Evolutionary conservation across 1,140 invertebrate species (phyloP).

Genomic region (Drosophila pseudoananassae): DNA sequence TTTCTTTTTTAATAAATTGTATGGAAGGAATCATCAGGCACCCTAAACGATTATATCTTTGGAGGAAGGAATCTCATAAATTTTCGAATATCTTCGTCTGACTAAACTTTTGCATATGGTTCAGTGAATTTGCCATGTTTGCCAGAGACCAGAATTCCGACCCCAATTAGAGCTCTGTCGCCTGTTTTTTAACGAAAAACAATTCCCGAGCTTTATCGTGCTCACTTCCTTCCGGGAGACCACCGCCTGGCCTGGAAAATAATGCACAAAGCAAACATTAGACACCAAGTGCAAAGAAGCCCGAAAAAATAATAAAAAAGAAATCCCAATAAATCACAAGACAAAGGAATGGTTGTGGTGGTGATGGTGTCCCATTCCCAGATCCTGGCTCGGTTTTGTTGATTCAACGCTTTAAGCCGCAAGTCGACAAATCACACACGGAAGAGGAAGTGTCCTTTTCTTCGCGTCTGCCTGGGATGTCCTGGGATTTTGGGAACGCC

Average conservation of each 20-base stretch:
- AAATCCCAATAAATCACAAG: slow-evolving; percentile 62
- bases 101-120: slow-evolving; percentile 33
- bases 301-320: slow-evolving; percentile 22
- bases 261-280: slow-evolving; percentile 51
- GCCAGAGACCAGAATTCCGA: background rate
- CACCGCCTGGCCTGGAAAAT: slow-evolving; percentile 1
- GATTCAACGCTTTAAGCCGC: slow-evolving; percentile 34
- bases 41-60: background rate
- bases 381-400: background rate
- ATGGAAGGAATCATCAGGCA: background rate
- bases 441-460: slow-evolving; percentile 20
- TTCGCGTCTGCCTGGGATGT: slow-evolving; percentile 6
- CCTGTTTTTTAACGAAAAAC: slow-evolving; percentile 30
- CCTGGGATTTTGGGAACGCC: slow-evolving; percentile 56
- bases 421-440: slow-evolving; percentile 53
- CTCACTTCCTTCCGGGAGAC: slow-evolving; percentile 52
- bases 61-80: slow-evolving; percentile 4
- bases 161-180: slow-evolving; percentile 49
- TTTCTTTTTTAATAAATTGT: background rate
- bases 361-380: slow-evolving; percentile 7
- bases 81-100: slow-evolving; percentile 1
- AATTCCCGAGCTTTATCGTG: slow-evolving; percentile 57
- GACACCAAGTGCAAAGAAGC: slow-evolving; percentile 20
- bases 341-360: slow-evolving; percentile 36
- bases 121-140: slow-evolving; percentile 31